These are phyloP conservation scores for Saccopteryx bilineata DNA, from an alignment of 2,113 vertebrate species.

Conservation along the genomic window DNA sequence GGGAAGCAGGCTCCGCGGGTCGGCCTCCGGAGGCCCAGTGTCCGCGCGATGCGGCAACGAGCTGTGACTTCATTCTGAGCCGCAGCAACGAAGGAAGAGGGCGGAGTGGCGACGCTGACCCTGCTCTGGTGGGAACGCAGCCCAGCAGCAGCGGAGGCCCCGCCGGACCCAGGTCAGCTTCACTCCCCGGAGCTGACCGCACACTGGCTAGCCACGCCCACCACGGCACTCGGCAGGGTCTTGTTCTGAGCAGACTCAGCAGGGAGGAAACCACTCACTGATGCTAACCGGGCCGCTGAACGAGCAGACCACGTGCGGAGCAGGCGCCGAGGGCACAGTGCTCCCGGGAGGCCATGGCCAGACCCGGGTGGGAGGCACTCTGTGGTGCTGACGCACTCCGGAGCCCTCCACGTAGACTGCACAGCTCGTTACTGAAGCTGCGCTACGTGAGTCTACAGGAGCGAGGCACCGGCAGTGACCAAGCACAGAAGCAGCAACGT, in stretches of 20 bases:
- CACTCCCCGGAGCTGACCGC: background rate
- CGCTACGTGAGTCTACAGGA: no score
- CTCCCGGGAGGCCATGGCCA: no score
- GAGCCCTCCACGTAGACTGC: background rate
- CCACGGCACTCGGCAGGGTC: background rate
- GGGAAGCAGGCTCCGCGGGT: conserved; percentile 89
- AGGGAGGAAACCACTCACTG: background rate
- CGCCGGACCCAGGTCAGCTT: rapidly evolving
- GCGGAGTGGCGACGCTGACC: rapidly evolving
- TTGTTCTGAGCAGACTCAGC: no score
- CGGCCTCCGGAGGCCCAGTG: conserved; percentile 91
- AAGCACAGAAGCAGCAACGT: no score
- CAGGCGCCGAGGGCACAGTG: background rate
- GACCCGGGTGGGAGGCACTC: no score
- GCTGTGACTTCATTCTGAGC: conserved; percentile 87
- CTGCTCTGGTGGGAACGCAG: rapidly evolving
- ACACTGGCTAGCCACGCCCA: background rate
- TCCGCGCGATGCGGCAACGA: conserved; percentile 94
- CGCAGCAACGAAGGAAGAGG: conserved; percentile 64
- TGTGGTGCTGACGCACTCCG: no score
- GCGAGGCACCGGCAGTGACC: no score
- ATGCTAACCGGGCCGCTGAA: background rate
- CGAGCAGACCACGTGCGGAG: background rate
- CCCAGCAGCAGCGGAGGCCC: rapidly evolving
- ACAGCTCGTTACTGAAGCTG: no score